Evolutionary conservation across 2,797 vertebrate genomes (phyloP).

Genomic region (Sebastes diploproa): DNA sequence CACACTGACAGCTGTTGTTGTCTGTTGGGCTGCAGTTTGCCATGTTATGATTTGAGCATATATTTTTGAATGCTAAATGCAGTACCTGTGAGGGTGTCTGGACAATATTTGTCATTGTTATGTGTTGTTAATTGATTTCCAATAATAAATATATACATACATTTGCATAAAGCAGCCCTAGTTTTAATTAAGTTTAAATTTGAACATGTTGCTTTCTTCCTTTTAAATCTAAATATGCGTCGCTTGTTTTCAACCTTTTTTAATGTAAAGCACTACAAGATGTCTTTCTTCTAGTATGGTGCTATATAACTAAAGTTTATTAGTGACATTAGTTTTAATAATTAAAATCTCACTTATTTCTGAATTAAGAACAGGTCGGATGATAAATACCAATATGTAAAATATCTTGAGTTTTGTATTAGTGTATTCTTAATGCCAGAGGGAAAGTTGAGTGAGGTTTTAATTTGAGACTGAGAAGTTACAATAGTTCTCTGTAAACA

Average conservation of each 20-base stretch:
- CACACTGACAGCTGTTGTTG: no score
- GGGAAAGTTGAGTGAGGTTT: neutral
- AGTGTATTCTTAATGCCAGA: neutral
- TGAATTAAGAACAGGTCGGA: neutral
- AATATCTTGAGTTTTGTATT: neutral
- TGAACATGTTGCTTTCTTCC: neutral
- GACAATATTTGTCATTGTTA: no score
- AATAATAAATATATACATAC: no score
- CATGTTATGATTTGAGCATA: no score
- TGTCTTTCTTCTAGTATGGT: neutral
- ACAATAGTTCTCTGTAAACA: conserved; percentile 22
- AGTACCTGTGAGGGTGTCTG: no score
- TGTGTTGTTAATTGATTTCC: no score
- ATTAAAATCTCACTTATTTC: neutral
- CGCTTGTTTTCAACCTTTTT: neutral
- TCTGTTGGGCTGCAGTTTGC: no score
- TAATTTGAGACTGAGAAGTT: conserved; percentile 2
- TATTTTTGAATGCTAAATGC: no score
- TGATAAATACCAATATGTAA: neutral
- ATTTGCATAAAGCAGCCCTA: no score
- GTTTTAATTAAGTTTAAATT: no score
- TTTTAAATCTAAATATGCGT: neutral
- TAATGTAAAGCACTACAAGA: neutral
- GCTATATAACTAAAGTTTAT: neutral
- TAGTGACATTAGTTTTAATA: neutral